These are phyloP conservation scores for Heliocidaris erythrogramma DNA, from an alignment of 35 echinoderm and acorn worm genomes.

Conservation along the genomic window DNA sequence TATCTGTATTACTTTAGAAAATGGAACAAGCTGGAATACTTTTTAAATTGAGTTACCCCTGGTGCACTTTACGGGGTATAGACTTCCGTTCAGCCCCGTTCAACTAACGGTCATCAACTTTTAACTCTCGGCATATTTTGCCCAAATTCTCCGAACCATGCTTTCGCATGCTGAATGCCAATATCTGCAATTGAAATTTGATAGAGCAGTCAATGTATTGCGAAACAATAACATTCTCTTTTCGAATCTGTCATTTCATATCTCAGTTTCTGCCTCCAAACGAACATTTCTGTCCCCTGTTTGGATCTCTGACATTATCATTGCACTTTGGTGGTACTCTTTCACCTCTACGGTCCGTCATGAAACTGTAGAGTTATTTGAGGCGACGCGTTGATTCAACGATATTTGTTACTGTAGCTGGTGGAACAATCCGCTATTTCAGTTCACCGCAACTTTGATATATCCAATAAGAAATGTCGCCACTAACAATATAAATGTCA, in stretches of 20 bases:
- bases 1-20: background rate
- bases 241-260: background rate
- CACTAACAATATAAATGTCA: conserved; percentile 24
- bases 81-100: background rate
- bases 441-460: background rate
- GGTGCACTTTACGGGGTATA: background rate
- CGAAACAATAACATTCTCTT: conserved; percentile 1
- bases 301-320: background rate
- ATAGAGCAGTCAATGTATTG: background rate
- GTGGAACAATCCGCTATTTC: background rate
- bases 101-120: background rate
- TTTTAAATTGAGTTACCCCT: background rate
- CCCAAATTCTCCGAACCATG: conserved; percentile 7
- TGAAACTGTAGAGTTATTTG: background rate
- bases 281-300: background rate
- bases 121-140: background rate
- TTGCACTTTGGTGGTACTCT: background rate
- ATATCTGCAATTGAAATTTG: background rate
- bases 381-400: conserved; percentile 7
- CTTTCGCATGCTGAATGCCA: background rate
- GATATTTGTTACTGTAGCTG: conserved; percentile 11
- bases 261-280: background rate
- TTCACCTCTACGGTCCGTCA: background rate
- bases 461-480: conserved; percentile 29
- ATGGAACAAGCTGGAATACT: background rate